A percentile compares a stretch with the other conserved stretches of the same genome.
Evolutionary conservation across 2,113 vertebrate species (phyloP).

Genomic region (Sterna hirundo): DNA sequence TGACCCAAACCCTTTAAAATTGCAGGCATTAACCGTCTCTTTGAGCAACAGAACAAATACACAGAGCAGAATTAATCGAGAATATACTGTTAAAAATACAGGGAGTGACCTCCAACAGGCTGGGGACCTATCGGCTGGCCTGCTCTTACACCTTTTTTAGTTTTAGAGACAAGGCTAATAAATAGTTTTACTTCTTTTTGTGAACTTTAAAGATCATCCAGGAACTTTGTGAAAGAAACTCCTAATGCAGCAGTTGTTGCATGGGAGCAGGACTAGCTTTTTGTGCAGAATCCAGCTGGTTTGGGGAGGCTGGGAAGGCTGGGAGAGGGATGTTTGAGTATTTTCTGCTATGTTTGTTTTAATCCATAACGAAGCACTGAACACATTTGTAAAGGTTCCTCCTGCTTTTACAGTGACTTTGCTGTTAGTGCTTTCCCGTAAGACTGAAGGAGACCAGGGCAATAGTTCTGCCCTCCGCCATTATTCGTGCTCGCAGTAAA

Average conservation of each 20-base stretch:
- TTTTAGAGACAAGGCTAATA: background rate
- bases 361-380: background rate
- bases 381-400: background rate
- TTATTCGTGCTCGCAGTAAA: background rate
- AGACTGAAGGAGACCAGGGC: background rate
- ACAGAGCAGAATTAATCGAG: background rate
- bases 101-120: background rate
- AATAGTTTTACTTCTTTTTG: background rate
- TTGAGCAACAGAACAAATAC: background rate
- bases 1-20: background rate
- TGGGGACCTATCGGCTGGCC: background rate
- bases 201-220: background rate
- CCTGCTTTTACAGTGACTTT: background rate
- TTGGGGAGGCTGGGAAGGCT: background rate
- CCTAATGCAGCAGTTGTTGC: background rate
- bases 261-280: background rate
- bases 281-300: background rate
- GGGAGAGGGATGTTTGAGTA: background rate
- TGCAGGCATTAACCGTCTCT: background rate
- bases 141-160: background rate
- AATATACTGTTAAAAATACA: background rate
- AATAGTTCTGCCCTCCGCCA: background rate
- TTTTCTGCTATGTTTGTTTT: background rate
- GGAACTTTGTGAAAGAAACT: background rate
- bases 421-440: background rate